phyloP scores from a whole-genome alignment of 2,888 invertebrate species.

The Ommatoiulus sabulosus region DNA sequence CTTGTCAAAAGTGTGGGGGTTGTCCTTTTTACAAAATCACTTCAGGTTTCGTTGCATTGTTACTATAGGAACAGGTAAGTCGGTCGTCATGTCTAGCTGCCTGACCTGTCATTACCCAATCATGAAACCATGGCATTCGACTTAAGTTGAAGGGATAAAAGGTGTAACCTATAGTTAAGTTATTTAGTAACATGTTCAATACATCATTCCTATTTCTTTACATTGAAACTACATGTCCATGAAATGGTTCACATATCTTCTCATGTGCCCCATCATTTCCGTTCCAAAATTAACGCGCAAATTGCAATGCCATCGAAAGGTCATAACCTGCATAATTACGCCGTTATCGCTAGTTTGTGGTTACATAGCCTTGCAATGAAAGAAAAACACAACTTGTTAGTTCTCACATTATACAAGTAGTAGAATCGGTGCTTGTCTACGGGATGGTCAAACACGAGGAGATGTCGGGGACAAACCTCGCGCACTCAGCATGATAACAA shows the following conservation, averaged over 20 bases:
- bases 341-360: not conserved
- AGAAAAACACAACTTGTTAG: not conserved
- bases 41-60: too few species aligned
- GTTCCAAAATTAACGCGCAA: not conserved
- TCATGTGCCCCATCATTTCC: not conserved
- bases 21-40: too few species aligned
- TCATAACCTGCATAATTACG: not conserved
- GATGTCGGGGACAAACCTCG: constrained; percentile 13
- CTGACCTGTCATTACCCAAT: not conserved
- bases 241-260: not conserved
- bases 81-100: too few species aligned
- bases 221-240: too few species aligned
- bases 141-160: not conserved
- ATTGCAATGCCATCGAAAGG: not conserved
- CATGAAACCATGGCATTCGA: not conserved
- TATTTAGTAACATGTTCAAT: too few species aligned
- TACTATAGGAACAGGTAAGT: too few species aligned
- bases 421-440: not conserved
- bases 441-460: constrained; percentile 3
- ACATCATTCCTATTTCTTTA: too few species aligned
- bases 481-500: constrained; percentile 14
- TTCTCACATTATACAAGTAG: not conserved
- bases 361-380: not conserved
- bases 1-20: too few species aligned
- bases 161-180: not conserved